These are phyloP conservation scores for Latheticus oryzae DNA, from an alignment of 2,888 invertebrate species.

Conservation along the genomic window DNA sequence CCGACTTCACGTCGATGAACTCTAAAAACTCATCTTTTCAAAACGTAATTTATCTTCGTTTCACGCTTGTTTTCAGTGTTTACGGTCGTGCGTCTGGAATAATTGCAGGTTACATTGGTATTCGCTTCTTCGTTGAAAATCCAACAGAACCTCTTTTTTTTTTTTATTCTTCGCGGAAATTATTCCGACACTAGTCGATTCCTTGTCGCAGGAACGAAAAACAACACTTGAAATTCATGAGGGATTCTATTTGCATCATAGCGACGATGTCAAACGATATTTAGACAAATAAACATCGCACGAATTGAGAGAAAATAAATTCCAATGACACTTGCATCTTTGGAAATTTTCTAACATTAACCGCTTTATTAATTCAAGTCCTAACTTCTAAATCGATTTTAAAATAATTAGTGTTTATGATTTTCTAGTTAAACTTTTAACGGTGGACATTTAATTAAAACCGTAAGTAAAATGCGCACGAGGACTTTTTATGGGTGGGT, in stretches of 20 bases:
- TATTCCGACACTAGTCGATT: no score
- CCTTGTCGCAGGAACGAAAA: no score
- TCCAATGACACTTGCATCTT: no score
- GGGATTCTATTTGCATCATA: no score
- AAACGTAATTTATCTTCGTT: slow-evolving; percentile 66
- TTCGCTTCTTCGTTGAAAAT: slow-evolving; percentile 30
- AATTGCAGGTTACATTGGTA: slow-evolving; percentile 57
- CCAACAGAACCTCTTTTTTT: no score
- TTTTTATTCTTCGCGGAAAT: no score
- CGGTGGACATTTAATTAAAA: slow-evolving; percentile 15
- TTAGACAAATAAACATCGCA: no score
- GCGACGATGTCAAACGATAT: no score
- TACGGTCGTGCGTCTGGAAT: slow-evolving; percentile 57
- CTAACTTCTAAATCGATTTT: not conserved
- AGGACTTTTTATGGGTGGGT: slow-evolving; percentile 5
- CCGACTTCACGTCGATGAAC: slow-evolving; percentile 66
- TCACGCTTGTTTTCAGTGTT: slow-evolving; percentile 63
- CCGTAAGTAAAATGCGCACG: slow-evolving; percentile 1
- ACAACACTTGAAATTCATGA: no score
- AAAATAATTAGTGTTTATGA: slow-evolving; percentile 7
- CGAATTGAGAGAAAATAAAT: no score
- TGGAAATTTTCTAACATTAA: no score
- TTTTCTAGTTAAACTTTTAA: slow-evolving; percentile 7
- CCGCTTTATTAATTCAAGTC: no score
- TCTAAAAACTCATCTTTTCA: slow-evolving; percentile 66